Base-by-base conservation (phyloP, 2,113 vertebrate genomes). In the Collichthys lucidus region DNA sequence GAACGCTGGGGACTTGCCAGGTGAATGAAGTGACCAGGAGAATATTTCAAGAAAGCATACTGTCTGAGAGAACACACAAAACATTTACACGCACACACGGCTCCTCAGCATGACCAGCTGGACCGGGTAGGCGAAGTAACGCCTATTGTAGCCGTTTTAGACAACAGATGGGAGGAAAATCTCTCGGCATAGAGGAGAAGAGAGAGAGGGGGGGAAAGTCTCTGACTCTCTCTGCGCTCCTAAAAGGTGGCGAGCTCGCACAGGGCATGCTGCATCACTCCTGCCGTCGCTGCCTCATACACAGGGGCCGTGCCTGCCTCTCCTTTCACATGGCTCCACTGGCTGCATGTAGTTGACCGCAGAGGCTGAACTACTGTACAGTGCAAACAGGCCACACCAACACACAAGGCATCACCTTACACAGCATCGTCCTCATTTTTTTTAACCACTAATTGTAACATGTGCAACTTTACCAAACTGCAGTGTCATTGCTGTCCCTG, bases 81-180 rank as follows among this genome's bases (percentile, higher is more conserved):
- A 85, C 86, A 85, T 79, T 78, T 79, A 74, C 61, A 71, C 56
- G 14, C 67, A 73, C 83, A 93, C 94, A 89, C 84, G 89, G 93
- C 89, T 88, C 81, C 96, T 92, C 94, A 94, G 93, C 94, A 89
- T 92, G 94, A 92, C 93, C 95, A 93, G 93, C 94, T 96, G 96
- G 93, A 88, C 60, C n/a, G 71, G 60, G 74, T 79, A 69, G 55
- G 66, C 88, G 90, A 94, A 93, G 94, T 94, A 91, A 94, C 86
- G 91, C 94, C 94, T 95, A 94, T 95, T 95, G 94, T 94, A 95
- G 93, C 91, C 92, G 94, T 94, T 96, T 95, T 94, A 94, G 94
- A 95, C 91, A 96, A 93, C 95, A 97, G 96, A 97, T 96, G 96
- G 95, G 83, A 90, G 79, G 79, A 88, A 83, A 78, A 88, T 86